Conservation (phyloP, 2,888 invertebrate species). For the Eristalis pertinax region DNA sequence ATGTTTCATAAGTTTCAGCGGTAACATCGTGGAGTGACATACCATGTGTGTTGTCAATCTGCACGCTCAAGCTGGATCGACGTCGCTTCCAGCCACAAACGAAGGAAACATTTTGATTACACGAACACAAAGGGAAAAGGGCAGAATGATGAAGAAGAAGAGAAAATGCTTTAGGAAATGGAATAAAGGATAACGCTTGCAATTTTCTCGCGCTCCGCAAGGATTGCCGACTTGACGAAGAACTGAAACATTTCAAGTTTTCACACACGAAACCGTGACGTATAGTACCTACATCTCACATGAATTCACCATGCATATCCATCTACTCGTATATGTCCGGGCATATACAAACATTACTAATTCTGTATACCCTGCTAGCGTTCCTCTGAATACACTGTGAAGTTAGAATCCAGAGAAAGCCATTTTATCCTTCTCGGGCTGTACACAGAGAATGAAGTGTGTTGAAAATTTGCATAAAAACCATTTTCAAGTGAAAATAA, state of each 20-base stretch:
- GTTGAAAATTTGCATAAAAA: constrained; percentile 60
- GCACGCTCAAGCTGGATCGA: constrained; percentile 34
- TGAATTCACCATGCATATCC: constrained; percentile 12
- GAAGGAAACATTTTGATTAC: constrained; percentile 54
- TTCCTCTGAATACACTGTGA: constrained; percentile 5
- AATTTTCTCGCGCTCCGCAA: constrained; percentile 37
- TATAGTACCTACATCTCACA: neutral
- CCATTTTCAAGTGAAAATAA: constrained; percentile 47
- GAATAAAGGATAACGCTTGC: constrained; percentile 38
- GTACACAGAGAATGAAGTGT: constrained; percentile 56
- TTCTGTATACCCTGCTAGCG: constrained; percentile 53
- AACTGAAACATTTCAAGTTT: constrained; percentile 54
- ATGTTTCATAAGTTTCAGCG: constrained; percentile 2
- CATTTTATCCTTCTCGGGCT: constrained; percentile 44
- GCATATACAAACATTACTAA: constrained; percentile 52
- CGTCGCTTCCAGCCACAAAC: constrained; percentile 21
- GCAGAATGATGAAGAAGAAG: constrained; percentile 1
- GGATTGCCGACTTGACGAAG: constrained; percentile 36
- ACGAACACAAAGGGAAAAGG: constrained; percentile 24
- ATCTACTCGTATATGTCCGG: neutral
- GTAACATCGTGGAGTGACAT: constrained; percentile 1
- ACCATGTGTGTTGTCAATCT: constrained; percentile 25
- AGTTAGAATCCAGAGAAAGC: constrained; percentile 37
- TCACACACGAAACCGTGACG: constrained; percentile 17
- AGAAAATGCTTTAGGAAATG: constrained; percentile 18